Evolutionary conservation across 2,113 vertebrate species (phyloP), one percentile per base, ranked within the genome.

Genomic region (Propithecus coquereli): DNA sequence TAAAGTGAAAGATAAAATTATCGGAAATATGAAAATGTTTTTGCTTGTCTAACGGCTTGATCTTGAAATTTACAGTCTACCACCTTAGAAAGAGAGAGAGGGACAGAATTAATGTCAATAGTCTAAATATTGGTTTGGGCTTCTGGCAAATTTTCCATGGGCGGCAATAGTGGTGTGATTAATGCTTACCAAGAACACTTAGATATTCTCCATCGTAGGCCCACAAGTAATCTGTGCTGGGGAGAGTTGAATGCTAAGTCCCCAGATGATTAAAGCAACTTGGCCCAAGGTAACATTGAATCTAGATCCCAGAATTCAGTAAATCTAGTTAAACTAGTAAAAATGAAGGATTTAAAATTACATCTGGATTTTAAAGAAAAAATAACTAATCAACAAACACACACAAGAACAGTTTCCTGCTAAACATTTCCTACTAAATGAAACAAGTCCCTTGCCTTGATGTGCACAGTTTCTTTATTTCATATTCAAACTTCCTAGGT

Each of bases 401-500:
- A 82, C 1, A 2, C 13, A 47, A 57, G 43, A 82, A 87, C 3
- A 7, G 5, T 70, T 88, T 93, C 17, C 73, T n/a, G 66, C 20
- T 47, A 54, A 96, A 68, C 52, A 79, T 71, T 86, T 90, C 74
- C 74, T 34, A 50, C 61, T 74, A 57, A 95, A 52, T 47, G 40
- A 93, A 87, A 95, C 77, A 52, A 54, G 52, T 8, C 23, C 13
- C 3, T 9, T 71, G 92, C 96, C 91, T 95, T 97, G 88, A 93
- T 98, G 98, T 96, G 95, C 95, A 96, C 90, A 96, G 61, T 96
- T 97, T 98, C 96, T 97, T 96, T 92, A 63, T 94, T 98, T 96
- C 27, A n/a, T 74, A 79, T 91, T 98, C 95, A 70, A 79, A 76
- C 37, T 92, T 95, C 45, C 40, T 76, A 82, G 65, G 68, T 34